These are phyloP conservation scores for Archips crataeganus DNA, from an alignment of 2,888 invertebrate genomes.

Conservation along the genomic window DNA sequence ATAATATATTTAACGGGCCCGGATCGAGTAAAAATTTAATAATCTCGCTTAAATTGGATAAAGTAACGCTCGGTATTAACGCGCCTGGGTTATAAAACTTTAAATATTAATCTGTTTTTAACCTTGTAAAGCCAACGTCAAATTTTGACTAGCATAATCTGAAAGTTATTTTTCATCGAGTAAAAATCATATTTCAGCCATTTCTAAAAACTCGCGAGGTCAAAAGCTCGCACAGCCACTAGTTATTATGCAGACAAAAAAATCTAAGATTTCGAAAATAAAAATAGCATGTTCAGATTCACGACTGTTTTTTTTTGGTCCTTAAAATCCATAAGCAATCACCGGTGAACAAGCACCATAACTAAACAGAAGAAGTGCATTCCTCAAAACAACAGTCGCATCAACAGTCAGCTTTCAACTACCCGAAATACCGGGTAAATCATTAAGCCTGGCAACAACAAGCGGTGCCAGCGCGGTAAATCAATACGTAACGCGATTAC, in stretches of 20 bases:
- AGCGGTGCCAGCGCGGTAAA: constrained; percentile 2
- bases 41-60: constrained; percentile 4
- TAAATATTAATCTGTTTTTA: background rate
- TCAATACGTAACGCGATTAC: constrained; percentile 22
- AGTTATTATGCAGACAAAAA: too few relatives aligned
- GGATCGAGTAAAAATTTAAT: constrained; percentile 7
- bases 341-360: background rate
- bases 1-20: background rate
- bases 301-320: too few relatives aligned
- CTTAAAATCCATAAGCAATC: background rate
- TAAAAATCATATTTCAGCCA: too few relatives aligned
- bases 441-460: background rate
- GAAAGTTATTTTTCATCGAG: too few relatives aligned
- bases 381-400: background rate
- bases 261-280: too few relatives aligned
- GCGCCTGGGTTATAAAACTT: background rate
- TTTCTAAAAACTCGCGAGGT: too few relatives aligned
- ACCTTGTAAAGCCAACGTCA: too few relatives aligned
- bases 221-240: too few relatives aligned
- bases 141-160: too few relatives aligned
- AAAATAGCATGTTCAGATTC: too few relatives aligned
- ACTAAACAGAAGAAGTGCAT: background rate
- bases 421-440: background rate
- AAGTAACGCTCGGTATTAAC: constrained; percentile 2
- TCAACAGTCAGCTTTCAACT: background rate